Conservation (phyloP, 2,797 vertebrate species). For the Galaxias olidus region DNA sequence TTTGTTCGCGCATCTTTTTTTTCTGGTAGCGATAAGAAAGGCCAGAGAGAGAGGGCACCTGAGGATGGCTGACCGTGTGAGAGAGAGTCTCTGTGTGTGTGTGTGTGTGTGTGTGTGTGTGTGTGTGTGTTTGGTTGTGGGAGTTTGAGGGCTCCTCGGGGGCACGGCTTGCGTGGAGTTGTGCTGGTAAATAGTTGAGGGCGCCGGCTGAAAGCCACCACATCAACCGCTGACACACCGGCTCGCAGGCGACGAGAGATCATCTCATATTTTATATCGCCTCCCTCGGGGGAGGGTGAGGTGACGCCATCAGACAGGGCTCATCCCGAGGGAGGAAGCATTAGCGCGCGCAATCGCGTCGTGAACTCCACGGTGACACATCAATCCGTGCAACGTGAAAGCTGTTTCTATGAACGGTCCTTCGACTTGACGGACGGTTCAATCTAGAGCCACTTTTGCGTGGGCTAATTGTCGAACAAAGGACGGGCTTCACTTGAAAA, state of each 20-base stretch:
- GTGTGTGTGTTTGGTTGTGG: neutral
- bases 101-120: neutral
- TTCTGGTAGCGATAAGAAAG: conserved; percentile 4
- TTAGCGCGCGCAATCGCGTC: conserved; percentile 81
- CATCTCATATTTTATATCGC: conserved; percentile 82
- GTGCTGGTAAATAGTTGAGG: conserved; percentile 53
- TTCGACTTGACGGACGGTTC: conserved; percentile 66
- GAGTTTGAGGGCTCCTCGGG: conserved; percentile 18
- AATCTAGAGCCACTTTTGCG: conserved; percentile 44
- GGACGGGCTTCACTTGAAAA: neutral
- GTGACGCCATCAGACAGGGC: conserved; percentile 75
- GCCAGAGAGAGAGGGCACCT: no score
- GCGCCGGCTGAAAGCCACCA: conserved; percentile 74
- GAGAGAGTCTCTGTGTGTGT: neutral
- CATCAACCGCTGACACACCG: conserved; percentile 60
- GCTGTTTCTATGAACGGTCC: conserved; percentile 69
- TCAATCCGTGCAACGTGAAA: conserved; percentile 78
- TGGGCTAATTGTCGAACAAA: neutral
- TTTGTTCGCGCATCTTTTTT: no score
- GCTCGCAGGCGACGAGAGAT: conserved; percentile 79
- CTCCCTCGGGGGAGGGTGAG: conserved; percentile 60
- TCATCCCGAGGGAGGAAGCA: conserved; percentile 76
- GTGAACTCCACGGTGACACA: conserved; percentile 81
- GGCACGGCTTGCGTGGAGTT: conserved; percentile 46
- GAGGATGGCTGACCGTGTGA: neutral